Conservation (phyloP, 1,140 invertebrate species). For the Pissodes strobi region DNA sequence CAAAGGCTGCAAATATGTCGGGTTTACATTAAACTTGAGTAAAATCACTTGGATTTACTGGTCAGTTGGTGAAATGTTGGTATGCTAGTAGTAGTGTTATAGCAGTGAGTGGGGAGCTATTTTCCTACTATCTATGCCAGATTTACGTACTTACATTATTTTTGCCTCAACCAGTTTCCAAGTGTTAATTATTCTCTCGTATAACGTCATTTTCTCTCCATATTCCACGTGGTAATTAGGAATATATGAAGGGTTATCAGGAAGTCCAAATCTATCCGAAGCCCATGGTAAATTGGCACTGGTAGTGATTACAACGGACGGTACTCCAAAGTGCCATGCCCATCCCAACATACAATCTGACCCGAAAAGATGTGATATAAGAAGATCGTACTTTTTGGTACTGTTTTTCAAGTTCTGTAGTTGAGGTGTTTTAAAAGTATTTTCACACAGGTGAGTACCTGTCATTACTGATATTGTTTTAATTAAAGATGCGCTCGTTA, state of each 20-base stretch:
- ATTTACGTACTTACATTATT: no score
- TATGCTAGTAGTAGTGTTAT: no score
- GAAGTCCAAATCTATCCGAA: no score
- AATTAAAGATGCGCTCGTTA: constrained; percentile 11
- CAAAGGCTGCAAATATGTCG: no score
- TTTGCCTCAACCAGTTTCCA: constrained; percentile 18
- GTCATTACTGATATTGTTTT: constrained; percentile 26
- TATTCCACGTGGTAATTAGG: constrained; percentile 59
- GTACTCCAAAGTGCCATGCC: no score
- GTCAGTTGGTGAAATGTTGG: no score
- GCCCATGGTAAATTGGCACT: constrained; percentile 61
- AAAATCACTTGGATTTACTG: no score
- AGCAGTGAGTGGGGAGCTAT: no score
- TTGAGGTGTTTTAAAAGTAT: constrained; percentile 29
- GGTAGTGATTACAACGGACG: constrained; percentile 63
- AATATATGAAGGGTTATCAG: constrained; percentile 64
- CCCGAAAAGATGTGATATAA: constrained; percentile 68
- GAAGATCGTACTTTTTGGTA: constrained; percentile 63
- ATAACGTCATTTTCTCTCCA: constrained; percentile 60
- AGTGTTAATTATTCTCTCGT: constrained; percentile 58
- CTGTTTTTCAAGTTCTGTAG: constrained; percentile 38
- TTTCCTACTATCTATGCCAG: no score
- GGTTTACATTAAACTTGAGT: no score
- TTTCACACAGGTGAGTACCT: constrained; percentile 28
- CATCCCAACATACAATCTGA: constrained; percentile 67